Evolutionary conservation across 1,140 invertebrate species (phyloP), one percentile per base, ranked within the genome.

Genomic region (Drosophila azteca): DNA sequence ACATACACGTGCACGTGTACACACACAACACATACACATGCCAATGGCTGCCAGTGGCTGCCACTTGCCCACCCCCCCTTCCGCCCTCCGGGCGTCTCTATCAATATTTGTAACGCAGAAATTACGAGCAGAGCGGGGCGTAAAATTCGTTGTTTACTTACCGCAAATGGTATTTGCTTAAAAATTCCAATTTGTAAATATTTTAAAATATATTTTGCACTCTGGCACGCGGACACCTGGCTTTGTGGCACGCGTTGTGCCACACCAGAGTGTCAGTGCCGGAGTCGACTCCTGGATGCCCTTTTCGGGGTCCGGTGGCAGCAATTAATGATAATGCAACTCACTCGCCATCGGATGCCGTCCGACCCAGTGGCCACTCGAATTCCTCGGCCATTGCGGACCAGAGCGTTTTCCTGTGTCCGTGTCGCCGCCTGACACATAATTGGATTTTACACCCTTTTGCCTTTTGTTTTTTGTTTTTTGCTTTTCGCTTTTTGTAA

Each of bases 131-230:
- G 48, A 43, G 15, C 20, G 22, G 45, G 45, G 24, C 61, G 15
- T 31, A 35, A 35, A 59, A 29, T 29, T 15, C 20, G 6, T 29
- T 51, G 52, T 63, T 63, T 63, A 63, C 61, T 43, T 24, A 20
- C 41, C 46, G 35, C 60, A 64, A 67, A 67, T 67, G 65, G 60
- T 65, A 67, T 65, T 65, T 67, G 60, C 60, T 65, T 61, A 62
- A 67, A 67, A 65, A 67, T 67, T 65, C 31, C 65, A 65, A 64
- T 65, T 67, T 52, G 41, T 48, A 67, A 67, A 67, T 65, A 65
- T 65, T 67, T 64, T 11, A 13, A 20, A 63, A 35, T 24, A 45
- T 20, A 17, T 11, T 41, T 11, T 43, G 3, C 11, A 44, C 22
- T 1, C 11, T 9, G 4, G 11, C 8, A 24, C 5, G 17, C 17